These are phyloP conservation scores for Steromphala cineraria DNA, from an alignment of 2,888 invertebrate genomes.

Conservation along the genomic window DNA sequence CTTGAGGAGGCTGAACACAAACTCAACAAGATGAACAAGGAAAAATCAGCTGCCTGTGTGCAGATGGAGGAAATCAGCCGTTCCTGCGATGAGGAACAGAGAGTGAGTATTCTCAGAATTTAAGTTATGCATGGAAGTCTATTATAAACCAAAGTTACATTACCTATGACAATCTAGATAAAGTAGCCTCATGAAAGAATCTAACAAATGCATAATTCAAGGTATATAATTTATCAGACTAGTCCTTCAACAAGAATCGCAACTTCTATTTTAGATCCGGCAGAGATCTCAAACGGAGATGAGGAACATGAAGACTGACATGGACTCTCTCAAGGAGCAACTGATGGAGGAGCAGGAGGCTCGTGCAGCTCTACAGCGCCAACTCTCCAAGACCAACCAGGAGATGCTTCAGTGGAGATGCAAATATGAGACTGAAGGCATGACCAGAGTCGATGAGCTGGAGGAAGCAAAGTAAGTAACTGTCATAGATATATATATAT, in stretches of 20 bases:
- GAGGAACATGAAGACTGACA: constrained; percentile 98
- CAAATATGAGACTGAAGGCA: constrained; percentile 92
- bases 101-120: constrained; percentile 66
- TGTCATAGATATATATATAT: no score
- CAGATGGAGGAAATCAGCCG: constrained; percentile 99
- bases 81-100: constrained; percentile 94
- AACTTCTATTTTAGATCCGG: constrained; percentile 38
- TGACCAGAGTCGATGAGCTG: constrained; percentile 79
- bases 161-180: no score
- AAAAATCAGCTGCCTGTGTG: constrained; percentile 91
- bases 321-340: constrained; percentile 98
- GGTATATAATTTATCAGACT: no score
- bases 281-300: constrained; percentile 82
- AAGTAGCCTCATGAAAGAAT: no score
- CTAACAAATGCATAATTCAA: no score
- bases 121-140: no score
- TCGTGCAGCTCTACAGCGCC: constrained; percentile 98
- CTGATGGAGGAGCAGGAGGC: constrained; percentile 99
- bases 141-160: no score
- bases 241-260: neutral
- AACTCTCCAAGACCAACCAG: constrained; percentile 98
- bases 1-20: constrained; percentile 99
- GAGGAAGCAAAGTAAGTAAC: constrained; percentile 74
- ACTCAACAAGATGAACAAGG: constrained; percentile 94
- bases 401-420: constrained; percentile 98